Percentiles rank a stretch among this genome's conserved stretches.
Conservation (phyloP, 2,888 invertebrate species). For the Pegoplata infirma region DNA sequence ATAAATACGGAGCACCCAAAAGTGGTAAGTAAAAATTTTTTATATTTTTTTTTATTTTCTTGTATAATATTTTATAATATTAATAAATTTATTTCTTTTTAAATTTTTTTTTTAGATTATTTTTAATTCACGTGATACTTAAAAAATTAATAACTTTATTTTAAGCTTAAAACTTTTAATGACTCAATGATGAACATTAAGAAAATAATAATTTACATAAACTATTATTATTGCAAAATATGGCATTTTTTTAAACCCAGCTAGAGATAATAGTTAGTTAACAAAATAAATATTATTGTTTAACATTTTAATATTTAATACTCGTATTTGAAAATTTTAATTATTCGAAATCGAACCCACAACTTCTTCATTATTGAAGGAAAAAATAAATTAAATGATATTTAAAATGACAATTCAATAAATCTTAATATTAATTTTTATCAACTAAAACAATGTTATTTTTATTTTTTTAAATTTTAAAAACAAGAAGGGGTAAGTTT, state of each 20-base stretch:
- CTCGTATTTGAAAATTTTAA: neutral
- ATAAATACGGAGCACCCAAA: conserved; percentile 53
- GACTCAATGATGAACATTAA: neutral
- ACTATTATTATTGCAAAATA: no score
- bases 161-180: neutral
- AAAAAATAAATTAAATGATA: neutral
- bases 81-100: neutral
- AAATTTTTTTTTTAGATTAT: conserved; percentile 1
- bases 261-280: neutral
- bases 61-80: neutral
- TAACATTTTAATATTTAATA: neutral
- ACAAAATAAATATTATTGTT: neutral
- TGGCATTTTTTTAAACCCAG: neutral
- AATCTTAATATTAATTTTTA: conserved; percentile 24
- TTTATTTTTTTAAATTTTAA: conserved; percentile 1
- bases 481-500: neutral
- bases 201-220: neutral
- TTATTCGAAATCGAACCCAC: neutral
- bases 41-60: neutral
- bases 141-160: neutral
- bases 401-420: neutral
- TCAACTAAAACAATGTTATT: neutral
- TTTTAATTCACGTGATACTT: neutral
- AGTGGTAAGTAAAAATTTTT: conserved; percentile 45
- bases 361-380: neutral